Conservation (phyloP, 2,888 invertebrate species). For the Craniophora ligustri region DNA sequence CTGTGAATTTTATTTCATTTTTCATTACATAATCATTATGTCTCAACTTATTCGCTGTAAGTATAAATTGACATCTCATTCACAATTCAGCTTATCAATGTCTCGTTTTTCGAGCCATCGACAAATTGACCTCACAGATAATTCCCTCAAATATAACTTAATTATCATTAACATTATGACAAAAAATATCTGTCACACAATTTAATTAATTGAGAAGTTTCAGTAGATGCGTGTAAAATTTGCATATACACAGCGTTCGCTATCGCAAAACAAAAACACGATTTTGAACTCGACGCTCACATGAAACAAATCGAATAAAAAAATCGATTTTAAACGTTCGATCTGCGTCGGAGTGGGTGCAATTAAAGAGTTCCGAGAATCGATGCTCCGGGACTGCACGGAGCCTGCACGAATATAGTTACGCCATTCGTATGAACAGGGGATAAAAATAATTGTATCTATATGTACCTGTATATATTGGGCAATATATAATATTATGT, state of each 20-base stretch:
- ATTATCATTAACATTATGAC: slow-evolving; percentile 42
- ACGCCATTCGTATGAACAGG: slow-evolving; percentile 63
- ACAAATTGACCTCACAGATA: slow-evolving; percentile 32
- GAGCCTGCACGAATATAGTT: slow-evolving; percentile 72
- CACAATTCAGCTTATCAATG: slow-evolving; percentile 1
- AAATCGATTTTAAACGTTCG: slow-evolving; percentile 88
- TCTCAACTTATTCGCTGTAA: background rate
- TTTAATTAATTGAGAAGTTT: slow-evolving; percentile 87
- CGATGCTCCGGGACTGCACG: slow-evolving; percentile 70
- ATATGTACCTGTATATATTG: slow-evolving; percentile 31
- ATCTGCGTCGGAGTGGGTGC: slow-evolving; percentile 84
- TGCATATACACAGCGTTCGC: slow-evolving; percentile 85
- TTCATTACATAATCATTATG: background rate
- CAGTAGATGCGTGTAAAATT: slow-evolving; percentile 86
- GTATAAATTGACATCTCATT: background rate
- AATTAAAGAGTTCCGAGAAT: slow-evolving; percentile 87
- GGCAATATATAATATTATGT: slow-evolving; percentile 30
- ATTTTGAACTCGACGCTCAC: slow-evolving; percentile 78
- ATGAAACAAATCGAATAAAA: slow-evolving; percentile 85
- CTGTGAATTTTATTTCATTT: background rate
- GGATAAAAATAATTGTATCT: slow-evolving; percentile 56
- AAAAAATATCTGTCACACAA: slow-evolving; percentile 56
- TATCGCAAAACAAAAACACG: slow-evolving; percentile 82
- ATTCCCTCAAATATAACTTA: slow-evolving; percentile 29
- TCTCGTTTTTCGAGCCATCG: slow-evolving; percentile 1